These are phyloP conservation scores for Chondrosia reniformis DNA, from an alignment of 37 sponge, comb jelly and placozoan genomes.

Conservation along the genomic window DNA sequence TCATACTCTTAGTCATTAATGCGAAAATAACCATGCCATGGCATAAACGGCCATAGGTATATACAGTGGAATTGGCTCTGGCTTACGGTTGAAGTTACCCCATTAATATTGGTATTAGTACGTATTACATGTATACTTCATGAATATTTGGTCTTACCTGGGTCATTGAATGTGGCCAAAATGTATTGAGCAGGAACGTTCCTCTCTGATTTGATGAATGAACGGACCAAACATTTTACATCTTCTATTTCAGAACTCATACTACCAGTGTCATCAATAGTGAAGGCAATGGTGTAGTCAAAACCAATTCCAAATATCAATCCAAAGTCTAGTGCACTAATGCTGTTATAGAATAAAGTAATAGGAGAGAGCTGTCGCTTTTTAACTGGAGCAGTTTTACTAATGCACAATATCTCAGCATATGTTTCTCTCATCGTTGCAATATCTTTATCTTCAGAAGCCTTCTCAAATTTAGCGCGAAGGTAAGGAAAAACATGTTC, in stretches of 20 bases:
- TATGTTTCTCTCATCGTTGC: not conserved
- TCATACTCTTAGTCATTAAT: no score
- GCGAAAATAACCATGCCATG: no score
- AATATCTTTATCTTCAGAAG: not conserved
- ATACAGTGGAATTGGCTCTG: no score
- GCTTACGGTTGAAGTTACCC: no score
- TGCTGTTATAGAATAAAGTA: not conserved
- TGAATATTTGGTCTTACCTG: not conserved
- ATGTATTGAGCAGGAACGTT: not conserved
- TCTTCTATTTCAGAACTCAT: constrained; percentile 6
- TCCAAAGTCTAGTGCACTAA: not conserved
- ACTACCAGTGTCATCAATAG: constrained; percentile 17
- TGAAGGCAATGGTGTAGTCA: not conserved
- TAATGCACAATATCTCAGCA: not conserved
- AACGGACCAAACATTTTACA: constrained; percentile 5
- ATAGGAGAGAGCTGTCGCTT: not conserved
- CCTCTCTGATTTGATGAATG: not conserved
- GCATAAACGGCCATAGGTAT: no score
- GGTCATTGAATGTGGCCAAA: constrained; percentile 7
- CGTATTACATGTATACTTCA: not conserved
- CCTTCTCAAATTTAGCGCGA: not conserved
- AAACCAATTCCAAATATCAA: not conserved
- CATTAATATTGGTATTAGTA: not conserved
- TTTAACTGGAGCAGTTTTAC: not conserved
- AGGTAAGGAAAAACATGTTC: not conserved